Percentiles rank a stretch among this genome's conserved stretches.
These are phyloP conservation scores for Carollia perspicillata DNA, from an alignment of 2,113 vertebrate species.

Conservation along the genomic window DNA sequence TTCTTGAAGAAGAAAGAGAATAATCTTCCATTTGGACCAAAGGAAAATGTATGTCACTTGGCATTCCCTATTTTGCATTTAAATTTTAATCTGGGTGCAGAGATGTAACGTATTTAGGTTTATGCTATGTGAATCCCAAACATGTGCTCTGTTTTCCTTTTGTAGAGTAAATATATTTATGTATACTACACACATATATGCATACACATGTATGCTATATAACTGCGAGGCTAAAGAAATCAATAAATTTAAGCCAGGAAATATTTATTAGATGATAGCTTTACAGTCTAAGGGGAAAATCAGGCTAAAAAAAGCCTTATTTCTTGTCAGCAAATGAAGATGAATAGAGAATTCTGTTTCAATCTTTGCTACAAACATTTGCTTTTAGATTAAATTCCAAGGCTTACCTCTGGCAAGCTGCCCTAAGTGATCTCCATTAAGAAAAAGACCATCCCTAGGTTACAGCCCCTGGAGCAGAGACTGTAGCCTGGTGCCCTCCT, in stretches of 20 bases:
- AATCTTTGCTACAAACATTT: constrained; percentile 22
- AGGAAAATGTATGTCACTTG: not conserved
- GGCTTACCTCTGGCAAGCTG: not conserved
- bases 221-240: not conserved
- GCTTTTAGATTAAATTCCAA: constrained; percentile 17
- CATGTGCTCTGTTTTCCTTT: not conserved
- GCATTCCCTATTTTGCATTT: not conserved
- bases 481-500: not conserved
- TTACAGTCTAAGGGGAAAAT: not conserved
- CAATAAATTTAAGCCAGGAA: constrained; percentile 13
- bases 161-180: not conserved
- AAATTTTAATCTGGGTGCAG: constrained; percentile 18
- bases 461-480: not conserved
- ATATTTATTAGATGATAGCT: constrained; percentile 5
- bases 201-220: no score
- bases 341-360: not conserved
- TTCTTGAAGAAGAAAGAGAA: not conserved
- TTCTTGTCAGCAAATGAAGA: not conserved
- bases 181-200: not conserved
- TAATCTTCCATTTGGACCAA: not conserved
- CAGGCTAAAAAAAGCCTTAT: not conserved
- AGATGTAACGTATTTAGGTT: not conserved
- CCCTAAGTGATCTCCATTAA: not conserved
- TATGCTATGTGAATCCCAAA: not conserved
- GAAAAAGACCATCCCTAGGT: not conserved